Evolutionary conservation across 2,797 vertebrate genomes (phyloP).

Genomic region (Balearica regulorum): DNA sequence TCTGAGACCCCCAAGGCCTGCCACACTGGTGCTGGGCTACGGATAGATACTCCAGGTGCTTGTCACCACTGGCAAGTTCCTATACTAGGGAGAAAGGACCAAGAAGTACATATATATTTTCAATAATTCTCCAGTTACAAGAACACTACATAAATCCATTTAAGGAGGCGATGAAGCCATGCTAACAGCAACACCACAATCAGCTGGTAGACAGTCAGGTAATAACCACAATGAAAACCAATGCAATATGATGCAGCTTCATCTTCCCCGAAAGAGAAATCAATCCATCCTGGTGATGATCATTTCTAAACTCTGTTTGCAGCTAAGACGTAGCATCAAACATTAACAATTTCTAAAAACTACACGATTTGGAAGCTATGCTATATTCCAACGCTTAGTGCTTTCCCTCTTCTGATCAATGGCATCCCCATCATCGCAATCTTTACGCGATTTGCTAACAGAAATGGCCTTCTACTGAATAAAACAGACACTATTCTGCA

Average conservation of each 20-base stretch:
- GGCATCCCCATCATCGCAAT: neutral
- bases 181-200: neutral
- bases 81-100: neutral
- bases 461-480: neutral
- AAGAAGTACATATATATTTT: neutral
- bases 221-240: neutral
- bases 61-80: neutral
- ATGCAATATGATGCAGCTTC: neutral
- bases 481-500: neutral
- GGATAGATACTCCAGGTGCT: neutral
- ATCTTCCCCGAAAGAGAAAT: neutral
- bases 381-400: neutral
- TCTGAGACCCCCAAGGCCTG: neutral
- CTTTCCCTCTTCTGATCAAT: neutral
- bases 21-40: fast-evolving
- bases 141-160: neutral
- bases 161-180: neutral
- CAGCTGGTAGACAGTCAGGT: neutral
- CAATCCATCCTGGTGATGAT: neutral
- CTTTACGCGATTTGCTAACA: neutral
- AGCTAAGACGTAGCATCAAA: neutral
- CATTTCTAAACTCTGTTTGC: neutral
- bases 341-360: neutral
- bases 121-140: neutral
- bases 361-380: neutral